Evolutionary conservation across 2,113 vertebrate species (phyloP).

Genomic region (Apistogramma diplotaenia): DNA sequence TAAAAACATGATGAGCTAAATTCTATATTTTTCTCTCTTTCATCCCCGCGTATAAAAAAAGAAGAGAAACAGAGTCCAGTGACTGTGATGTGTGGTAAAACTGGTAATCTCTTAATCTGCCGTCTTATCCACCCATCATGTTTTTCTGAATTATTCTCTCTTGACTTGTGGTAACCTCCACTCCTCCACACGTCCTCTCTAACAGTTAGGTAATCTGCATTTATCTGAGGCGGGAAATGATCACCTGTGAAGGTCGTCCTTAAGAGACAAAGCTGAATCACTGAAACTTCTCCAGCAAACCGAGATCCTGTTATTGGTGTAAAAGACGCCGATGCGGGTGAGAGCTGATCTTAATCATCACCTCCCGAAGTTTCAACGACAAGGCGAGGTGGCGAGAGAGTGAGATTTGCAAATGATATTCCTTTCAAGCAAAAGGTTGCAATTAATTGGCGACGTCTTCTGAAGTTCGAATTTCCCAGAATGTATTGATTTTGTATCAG

Average conservation of each 20-base stretch:
- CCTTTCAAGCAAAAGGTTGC: conserved; percentile 12
- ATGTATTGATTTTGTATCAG: conserved; percentile 56
- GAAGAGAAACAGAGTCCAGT: conserved; percentile 3
- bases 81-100: conserved; percentile 12
- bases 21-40: conserved; percentile 4
- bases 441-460: conserved; percentile 12
- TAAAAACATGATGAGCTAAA: conserved; percentile 13
- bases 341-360: neutral
- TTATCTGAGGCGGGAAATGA: conserved; percentile 37
- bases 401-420: neutral
- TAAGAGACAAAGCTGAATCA: conserved; percentile 3
- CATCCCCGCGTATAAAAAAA: neutral
- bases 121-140: conserved; percentile 23
- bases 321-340: neutral
- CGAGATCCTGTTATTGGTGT: conserved; percentile 5
- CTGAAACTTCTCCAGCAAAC: conserved; percentile 6
- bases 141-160: conserved; percentile 44
- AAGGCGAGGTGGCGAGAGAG: neutral
- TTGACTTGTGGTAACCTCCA: conserved; percentile 37
- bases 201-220: conserved; percentile 25
- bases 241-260: conserved; percentile 25
- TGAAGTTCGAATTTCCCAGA: conserved; percentile 36
- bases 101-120: conserved; percentile 43
- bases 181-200: conserved; percentile 36
- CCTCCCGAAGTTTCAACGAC: neutral